Evolutionary conservation across 2,113 vertebrate genomes (phyloP), one percentile per base, ranked within the genome.

Genomic region (Phocoena phocoena): DNA sequence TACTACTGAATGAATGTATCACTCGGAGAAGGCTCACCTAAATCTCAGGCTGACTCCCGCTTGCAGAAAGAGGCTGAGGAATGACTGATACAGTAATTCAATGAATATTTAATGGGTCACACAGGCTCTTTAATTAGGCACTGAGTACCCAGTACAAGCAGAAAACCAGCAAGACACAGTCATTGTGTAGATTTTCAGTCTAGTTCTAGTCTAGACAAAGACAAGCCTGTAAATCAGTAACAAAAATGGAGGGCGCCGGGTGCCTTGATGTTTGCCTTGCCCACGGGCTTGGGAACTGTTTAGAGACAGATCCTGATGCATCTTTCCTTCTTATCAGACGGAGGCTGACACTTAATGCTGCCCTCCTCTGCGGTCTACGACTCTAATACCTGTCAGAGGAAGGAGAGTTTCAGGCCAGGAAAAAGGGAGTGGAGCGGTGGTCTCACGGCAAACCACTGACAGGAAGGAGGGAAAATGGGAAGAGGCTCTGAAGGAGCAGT

Each of bases 371-470:
- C 33, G 47, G 36, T 36, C 76, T 71, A 26, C 5, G 76, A 3
- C 10, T 25, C 44, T 55, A 36, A 26, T 13, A 60, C 3, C 2
- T 33, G 33, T 50, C n/a, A 71, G 58, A 93, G 14, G 33, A 65
- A 84, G 71, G 9, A 68, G 76, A 85, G 50, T 79, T 86, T 68
- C 70, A 63, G 74, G n/a, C 50, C n/a, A 38, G 62, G 28, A 77
- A 55, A 28, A 23, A 4, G 17, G 13, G 13, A 8, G 50, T 4
- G 0, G 11, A 71, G 18, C 13, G 2, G 33, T 13, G 23, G 13
- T 31, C 55, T 88, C 63, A 23, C 1, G 8, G 25, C 26, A 81
- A 68, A 76, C 15, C 67, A 76, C 23, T 0, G 17, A 65, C 25
- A 86, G 47, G 41, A 47, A 95, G 53, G 28, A 77, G 50, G 71